A percentile compares a stretch with the other conserved stretches of the same genome.
These are phyloP conservation scores for Stenodema calcarata DNA, from an alignment of 2,888 invertebrate genomes.

Conservation along the genomic window DNA sequence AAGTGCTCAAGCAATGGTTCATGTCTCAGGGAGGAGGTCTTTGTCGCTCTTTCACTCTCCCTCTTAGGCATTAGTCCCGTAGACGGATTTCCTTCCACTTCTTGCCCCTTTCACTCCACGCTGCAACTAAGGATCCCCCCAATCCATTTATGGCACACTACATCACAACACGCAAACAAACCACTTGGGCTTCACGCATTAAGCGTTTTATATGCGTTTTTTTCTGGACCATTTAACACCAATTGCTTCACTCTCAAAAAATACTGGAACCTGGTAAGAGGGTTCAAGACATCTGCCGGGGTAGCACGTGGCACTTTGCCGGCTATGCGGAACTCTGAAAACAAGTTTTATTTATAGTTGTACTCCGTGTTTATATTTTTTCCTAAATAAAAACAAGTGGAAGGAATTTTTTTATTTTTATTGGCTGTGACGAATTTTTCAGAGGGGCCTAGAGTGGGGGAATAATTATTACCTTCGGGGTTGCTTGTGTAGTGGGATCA, in stretches of 20 bases:
- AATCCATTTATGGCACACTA: neutral
- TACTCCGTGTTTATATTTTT: neutral
- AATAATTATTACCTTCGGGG: neutral
- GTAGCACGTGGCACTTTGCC: neutral
- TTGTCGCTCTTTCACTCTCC: too few relatives aligned
- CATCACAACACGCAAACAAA: neutral
- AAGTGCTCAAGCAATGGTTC: too few relatives aligned
- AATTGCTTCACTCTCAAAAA: neutral
- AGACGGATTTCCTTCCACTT: neutral
- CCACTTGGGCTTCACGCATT: neutral
- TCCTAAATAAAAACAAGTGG: neutral
- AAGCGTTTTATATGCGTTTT: neutral
- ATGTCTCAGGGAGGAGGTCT: too few relatives aligned
- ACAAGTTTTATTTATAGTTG: neutral
- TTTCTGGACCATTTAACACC: neutral
- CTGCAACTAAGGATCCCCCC: neutral
- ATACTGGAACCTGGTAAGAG: neutral
- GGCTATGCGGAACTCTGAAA: neutral
- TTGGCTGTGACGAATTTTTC: neutral
- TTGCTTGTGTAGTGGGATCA: neutral
- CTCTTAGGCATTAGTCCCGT: too few relatives aligned
- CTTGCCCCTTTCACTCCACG: neutral
- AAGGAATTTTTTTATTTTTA: neutral
- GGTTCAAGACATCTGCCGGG: neutral
- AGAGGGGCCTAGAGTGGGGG: neutral